Conservation (phyloP, 2,113 vertebrate genomes). For the Rhinoptilus africanus region DNA sequence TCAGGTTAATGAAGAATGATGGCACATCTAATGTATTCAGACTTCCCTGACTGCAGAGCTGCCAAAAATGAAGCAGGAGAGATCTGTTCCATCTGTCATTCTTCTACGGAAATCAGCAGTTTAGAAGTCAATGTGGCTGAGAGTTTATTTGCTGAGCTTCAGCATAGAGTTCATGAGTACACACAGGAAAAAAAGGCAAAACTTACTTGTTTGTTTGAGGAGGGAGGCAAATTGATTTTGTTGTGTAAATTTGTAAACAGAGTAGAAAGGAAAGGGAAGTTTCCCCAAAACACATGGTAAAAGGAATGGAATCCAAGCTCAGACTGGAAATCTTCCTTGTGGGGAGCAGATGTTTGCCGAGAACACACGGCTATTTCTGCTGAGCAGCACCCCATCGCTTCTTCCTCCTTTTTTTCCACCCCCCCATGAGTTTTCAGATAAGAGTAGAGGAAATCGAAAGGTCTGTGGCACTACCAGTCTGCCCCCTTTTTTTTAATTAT, state of each 20-base stretch:
- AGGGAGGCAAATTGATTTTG: not conserved
- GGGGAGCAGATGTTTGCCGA: not conserved
- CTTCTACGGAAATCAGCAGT: not conserved
- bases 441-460: not conserved
- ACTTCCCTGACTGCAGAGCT: not conserved
- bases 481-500: not conserved
- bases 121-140: not conserved
- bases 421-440: not conserved
- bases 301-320: not conserved
- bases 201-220: not conserved
- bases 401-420: not conserved
- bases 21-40: not conserved
- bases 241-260: not conserved
- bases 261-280: not conserved
- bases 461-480: not conserved
- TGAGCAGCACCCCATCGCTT: not conserved
- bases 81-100: slow-evolving; percentile 16
- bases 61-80: slow-evolving; percentile 23
- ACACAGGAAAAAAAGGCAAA: not conserved
- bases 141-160: slow-evolving; percentile 11
- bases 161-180: not conserved
- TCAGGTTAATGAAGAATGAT: slow-evolving; percentile 2
- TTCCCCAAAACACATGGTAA: not conserved
- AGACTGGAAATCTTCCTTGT: not conserved
- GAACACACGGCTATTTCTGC: not conserved